Evolutionary conservation across 2,888 invertebrate species (phyloP), one percentile per base, ranked within the genome.

Genomic region (Pammene fasciana): DNA sequence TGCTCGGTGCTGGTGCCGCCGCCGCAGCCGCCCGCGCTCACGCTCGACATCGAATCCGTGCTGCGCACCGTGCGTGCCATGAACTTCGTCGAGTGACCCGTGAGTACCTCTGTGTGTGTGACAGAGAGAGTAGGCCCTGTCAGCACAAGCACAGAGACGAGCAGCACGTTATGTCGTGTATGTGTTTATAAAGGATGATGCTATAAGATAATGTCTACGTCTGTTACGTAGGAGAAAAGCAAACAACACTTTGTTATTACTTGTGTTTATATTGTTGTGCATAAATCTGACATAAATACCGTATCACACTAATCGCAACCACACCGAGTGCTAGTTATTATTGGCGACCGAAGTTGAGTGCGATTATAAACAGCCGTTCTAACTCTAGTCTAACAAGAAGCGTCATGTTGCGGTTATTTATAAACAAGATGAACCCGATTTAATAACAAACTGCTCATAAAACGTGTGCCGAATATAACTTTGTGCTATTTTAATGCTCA

Each of bases 81-180:
- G 86, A 99, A 99, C 89, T 99, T 99, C 86, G 96, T 98, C 71
- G 99, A 99, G 91, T 97, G 99, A 99, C 99, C 96, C 98, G 99
- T 99, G 93, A 96, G 97, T 95, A 13, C 16, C 38, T n/a, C n/a
- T n/a, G n/a, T n/a, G n/a, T n/a, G n/a, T n/a, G n/a, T n/a, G n/a
- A n/a, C n/a, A n/a, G n/a, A n/a, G n/a, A n/a, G n/a, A n/a, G n/a
- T n/a, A n/a, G 55, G 96, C 98, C 90, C 91, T 99, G 64, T 96
- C 98, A 67, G 95, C 95, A 78, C 95, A 99, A 68, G 99, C 99
- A 36, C 95, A 45, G 96, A 96, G 74, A 97, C 97, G 0, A 98
- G n/a, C 26, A 11, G 26, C 26, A 10, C 26, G 26, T 0, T 1
- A 4, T 16, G 5, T 18, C 46, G 45, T 26, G 26, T 26, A 26